Evolutionary conservation across 2,888 invertebrate genomes (phyloP), one percentile per base, ranked within the genome.

Genomic region (Drosophila gaucha): DNA sequence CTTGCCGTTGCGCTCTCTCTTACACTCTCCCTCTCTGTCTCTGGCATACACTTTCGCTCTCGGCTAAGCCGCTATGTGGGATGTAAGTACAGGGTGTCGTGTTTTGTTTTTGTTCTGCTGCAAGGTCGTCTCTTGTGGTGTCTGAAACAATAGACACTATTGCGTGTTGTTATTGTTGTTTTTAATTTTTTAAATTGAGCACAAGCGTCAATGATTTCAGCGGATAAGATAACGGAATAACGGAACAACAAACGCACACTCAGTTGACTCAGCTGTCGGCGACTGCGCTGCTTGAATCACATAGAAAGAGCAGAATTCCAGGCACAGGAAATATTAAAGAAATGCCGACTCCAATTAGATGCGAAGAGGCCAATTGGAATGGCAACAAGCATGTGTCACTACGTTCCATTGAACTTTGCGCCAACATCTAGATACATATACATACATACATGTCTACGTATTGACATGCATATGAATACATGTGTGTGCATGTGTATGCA

Each of bases 391-490:
- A 83, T 86, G 88, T 79, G 82, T 86, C 88, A 86, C 52, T 73
- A 14, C 46, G 86, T 80, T 86, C 46, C 82, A 88, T 88, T 82
- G 82, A 82, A 82, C 82, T 88, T 70, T 74, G 68, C 67, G 72
- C 58, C 52, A 51, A 30, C 51, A 70, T 35, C 49, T 30, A 36
- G 41, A 26, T 38, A 14, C 47, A 31, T 2, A 31, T 2, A 14
- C 14, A 10, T 12, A 35, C 36, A 58, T 38, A 49, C 39, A 28
- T 36, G 24, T 33, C 14, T 33, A 16, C 24, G 10, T 39, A 8
- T 18, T 3, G 30, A 31, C 14, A 18, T 28, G 22, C 14, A 44
- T 38, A 26, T 26, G 26, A 6, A 14, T 6, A 39, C 10, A 3
- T 26, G 30, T 18, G 3, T 36, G 44, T 35, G 12, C 10, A 9